Conservation (phyloP, 2,797 vertebrate genomes). For the Lemur catta region DNA sequence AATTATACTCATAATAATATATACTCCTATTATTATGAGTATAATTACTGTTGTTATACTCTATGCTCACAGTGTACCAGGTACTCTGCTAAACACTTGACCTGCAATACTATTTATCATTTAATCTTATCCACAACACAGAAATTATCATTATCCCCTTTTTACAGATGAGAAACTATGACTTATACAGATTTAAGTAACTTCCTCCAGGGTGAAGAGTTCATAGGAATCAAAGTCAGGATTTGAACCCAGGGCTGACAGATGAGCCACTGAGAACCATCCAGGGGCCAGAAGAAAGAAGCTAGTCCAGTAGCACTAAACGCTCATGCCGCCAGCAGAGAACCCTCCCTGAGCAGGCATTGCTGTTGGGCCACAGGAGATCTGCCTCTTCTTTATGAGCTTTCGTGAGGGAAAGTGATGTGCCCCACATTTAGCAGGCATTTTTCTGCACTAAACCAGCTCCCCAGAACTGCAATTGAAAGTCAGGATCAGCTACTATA, state of each 20-base stretch:
- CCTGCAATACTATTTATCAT: background rate
- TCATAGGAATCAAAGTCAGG: background rate
- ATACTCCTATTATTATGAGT: too few species aligned
- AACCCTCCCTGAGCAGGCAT: background rate
- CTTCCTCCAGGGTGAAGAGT: background rate
- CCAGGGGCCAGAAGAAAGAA: background rate
- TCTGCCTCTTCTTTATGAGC: background rate
- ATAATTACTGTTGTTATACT: too few species aligned
- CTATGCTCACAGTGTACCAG: background rate
- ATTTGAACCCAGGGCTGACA: background rate
- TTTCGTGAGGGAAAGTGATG: slow-evolving; percentile 22
- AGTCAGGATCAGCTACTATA: slow-evolving; percentile 53
- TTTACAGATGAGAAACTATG: slow-evolving; percentile 4
- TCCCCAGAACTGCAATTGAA: slow-evolving; percentile 52
- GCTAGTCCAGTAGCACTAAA: background rate
- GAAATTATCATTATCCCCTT: background rate
- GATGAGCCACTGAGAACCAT: background rate
- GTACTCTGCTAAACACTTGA: background rate
- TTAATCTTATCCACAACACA: background rate
- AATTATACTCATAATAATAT: background rate
- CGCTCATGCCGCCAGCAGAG: background rate
- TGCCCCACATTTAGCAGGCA: background rate
- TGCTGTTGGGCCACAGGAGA: background rate
- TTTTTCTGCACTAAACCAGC: slow-evolving; percentile 43
- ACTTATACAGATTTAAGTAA: background rate